Percentiles rank a stretch among this genome's conserved stretches.
phyloP scores from a whole-genome alignment of 2,888 invertebrate species.

The Gerris lacustris region DNA sequence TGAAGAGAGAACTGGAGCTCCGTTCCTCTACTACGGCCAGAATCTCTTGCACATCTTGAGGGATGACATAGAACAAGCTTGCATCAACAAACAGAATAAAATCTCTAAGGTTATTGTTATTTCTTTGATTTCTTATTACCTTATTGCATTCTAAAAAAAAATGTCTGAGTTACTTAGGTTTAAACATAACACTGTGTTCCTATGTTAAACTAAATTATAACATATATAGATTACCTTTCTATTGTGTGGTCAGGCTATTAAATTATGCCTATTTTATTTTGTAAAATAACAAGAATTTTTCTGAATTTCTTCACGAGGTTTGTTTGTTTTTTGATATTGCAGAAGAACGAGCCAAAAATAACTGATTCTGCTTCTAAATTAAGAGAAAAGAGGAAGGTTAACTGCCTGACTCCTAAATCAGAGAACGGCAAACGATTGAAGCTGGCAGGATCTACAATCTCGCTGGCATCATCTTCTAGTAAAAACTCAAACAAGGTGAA shows the following conservation, averaged over 20 bases:
- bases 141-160: too few relatives aligned
- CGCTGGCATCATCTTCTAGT: not conserved
- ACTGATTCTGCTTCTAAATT: not conserved
- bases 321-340: not conserved
- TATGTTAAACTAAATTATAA: too few relatives aligned
- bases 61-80: not conserved
- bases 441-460: not conserved
- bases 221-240: too few relatives aligned
- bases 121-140: too few relatives aligned
- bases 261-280: too few relatives aligned
- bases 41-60: constrained; percentile 15
- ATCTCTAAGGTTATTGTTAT: not conserved
- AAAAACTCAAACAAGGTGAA: not conserved
- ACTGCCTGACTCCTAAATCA: not conserved
- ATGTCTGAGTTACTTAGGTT: too few relatives aligned
- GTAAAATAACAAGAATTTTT: too few relatives aligned
- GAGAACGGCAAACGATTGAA: not conserved
- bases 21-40: constrained; percentile 18
- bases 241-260: too few relatives aligned
- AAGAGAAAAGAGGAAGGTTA: not conserved
- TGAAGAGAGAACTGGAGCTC: constrained; percentile 22
- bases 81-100: not conserved
- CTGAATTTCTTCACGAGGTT: too few relatives aligned
- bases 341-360: not conserved
- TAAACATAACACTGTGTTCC: too few relatives aligned